phyloP scores from a whole-genome alignment of 2,888 invertebrate species.

The Meloe dianella region DNA sequence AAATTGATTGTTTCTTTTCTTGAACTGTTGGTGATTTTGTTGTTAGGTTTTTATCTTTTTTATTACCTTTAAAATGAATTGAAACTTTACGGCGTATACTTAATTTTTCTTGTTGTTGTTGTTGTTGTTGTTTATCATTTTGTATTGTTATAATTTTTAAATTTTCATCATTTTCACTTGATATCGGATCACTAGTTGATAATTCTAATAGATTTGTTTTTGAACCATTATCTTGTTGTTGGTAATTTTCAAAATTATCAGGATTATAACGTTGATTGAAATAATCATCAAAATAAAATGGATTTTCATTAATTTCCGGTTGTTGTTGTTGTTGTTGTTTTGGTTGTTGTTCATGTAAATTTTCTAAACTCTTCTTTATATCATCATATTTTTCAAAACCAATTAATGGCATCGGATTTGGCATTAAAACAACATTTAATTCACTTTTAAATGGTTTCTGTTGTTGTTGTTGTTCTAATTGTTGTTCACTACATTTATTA shows the following conservation, averaged over 20 bases:
- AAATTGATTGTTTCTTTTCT: constrained; percentile 10
- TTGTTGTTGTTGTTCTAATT: background rate
- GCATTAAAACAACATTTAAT: constrained; percentile 58
- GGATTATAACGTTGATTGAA: constrained; percentile 52
- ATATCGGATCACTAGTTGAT: constrained; percentile 41
- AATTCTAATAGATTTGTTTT: constrained; percentile 54
- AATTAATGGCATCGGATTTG: constrained; percentile 58
- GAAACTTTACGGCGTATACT: constrained; percentile 58
- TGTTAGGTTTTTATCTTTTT: constrained; percentile 47
- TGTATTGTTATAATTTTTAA: constrained; percentile 46
- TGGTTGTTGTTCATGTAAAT: constrained; percentile 37
- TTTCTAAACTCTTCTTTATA: constrained; percentile 54
- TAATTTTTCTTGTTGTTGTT: constrained; percentile 48
- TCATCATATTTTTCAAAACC: constrained; percentile 58
- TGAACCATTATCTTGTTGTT: constrained; percentile 54
- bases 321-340: constrained; percentile 15
- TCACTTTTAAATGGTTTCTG: constrained; percentile 57
- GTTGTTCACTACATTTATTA: constrained; percentile 23
- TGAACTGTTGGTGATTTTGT: constrained; percentile 25
- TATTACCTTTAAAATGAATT: constrained; percentile 60
- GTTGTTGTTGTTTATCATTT: constrained; percentile 30
- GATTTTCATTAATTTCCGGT: constrained; percentile 43
- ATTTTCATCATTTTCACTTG: constrained; percentile 55
- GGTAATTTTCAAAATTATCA: constrained; percentile 41
- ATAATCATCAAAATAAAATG: constrained; percentile 54